These are phyloP conservation scores for Poeciliopsis infans DNA, from an alignment of 2,797 vertebrate genomes.

Conservation along the genomic window DNA sequence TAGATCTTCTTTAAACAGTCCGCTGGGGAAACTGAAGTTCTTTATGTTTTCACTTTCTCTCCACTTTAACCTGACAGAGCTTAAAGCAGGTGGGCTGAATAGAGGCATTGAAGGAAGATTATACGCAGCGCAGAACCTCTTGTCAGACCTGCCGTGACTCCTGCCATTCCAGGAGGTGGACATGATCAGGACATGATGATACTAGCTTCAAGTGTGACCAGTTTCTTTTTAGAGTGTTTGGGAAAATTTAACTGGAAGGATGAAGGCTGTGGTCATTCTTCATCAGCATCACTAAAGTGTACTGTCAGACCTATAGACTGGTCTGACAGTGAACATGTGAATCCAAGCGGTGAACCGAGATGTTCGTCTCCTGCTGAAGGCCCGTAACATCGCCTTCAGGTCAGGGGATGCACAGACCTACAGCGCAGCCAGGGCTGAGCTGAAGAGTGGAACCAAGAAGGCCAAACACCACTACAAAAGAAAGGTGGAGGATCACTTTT, in stretches of 20 bases:
- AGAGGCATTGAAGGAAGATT: constrained; percentile 55
- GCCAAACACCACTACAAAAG: too few relatives aligned
- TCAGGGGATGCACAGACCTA: too few relatives aligned
- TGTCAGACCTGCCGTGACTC: too few relatives aligned
- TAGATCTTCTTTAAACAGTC: constrained; percentile 48
- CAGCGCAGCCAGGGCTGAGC: too few relatives aligned
- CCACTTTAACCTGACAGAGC: constrained; percentile 69
- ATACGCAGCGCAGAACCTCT: constrained; percentile 7
- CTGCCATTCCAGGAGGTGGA: neutral
- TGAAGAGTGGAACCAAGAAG: too few relatives aligned
- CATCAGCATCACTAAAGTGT: neutral
- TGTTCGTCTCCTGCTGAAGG: too few relatives aligned
- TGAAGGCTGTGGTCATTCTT: neutral
- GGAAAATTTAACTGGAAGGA: neutral
- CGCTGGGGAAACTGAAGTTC: constrained; percentile 50
- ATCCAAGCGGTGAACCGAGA: too few relatives aligned
- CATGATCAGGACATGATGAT: neutral
- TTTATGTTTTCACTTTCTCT: constrained; percentile 54
- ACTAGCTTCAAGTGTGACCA: neutral
- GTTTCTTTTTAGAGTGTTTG: neutral
- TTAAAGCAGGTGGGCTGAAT: constrained; percentile 52
- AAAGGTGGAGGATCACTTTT: too few relatives aligned
- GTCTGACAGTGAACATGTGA: too few relatives aligned
- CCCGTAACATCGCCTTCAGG: too few relatives aligned
- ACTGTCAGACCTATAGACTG: too few relatives aligned